phyloP scores from a whole-genome alignment of 2,113 vertebrate genomes.

The Sciurus niger region DNA sequence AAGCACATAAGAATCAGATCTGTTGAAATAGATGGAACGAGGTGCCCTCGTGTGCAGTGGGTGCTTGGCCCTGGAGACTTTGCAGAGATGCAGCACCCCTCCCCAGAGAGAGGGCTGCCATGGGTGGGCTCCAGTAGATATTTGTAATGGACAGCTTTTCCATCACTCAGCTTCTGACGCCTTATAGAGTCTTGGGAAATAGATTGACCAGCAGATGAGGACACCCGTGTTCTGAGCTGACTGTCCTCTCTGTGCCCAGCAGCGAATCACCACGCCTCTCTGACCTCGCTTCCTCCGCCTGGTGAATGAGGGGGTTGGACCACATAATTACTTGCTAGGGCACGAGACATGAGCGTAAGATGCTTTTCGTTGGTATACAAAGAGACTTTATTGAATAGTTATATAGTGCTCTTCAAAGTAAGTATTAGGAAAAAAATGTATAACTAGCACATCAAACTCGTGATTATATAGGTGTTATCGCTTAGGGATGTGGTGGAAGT shows the following conservation, averaged over 20 bases:
- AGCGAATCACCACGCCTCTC: neutral
- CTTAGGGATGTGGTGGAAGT: constrained; percentile 43
- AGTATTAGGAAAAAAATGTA: neutral
- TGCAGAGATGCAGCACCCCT: neutral
- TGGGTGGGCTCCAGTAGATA: neutral
- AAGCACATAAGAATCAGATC: neutral
- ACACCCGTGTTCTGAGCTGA: neutral
- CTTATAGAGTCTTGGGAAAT: neutral
- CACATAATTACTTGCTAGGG: neutral
- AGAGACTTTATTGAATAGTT: neutral
- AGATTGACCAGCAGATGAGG: neutral
- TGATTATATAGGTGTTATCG: constrained; percentile 29
- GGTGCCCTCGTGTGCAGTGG: neutral
- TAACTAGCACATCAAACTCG: constrained; percentile 70
- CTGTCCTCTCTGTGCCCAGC: neutral
- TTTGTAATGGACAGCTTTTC: neutral
- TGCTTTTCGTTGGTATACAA: neutral
- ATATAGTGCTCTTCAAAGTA: constrained; percentile 39
- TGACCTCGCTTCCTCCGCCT: neutral
- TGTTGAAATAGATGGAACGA: neutral
- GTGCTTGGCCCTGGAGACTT: neutral
- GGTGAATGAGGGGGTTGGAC: neutral
- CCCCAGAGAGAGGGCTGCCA: neutral
- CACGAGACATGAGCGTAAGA: neutral
- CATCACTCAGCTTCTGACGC: neutral